These are phyloP conservation scores for Drosophila setifemur DNA, from an alignment of 1,140 invertebrate species.

Conservation along the genomic window DNA sequence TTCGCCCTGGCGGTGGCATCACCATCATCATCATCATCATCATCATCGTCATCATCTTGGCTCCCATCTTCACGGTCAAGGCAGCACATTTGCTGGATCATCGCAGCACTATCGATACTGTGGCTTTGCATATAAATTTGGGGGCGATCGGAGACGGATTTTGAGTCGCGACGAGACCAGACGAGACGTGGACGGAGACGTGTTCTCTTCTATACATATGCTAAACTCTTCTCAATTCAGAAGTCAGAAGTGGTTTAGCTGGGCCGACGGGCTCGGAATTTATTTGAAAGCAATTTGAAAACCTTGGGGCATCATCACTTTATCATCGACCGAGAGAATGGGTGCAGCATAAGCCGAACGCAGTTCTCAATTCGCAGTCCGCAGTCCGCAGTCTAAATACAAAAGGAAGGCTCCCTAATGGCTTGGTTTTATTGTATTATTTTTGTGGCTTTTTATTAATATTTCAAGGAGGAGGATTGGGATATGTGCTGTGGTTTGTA, in stretches of 20 bases:
- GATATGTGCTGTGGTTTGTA: slow-evolving; percentile 13
- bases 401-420: slow-evolving; percentile 55
- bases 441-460: slow-evolving; percentile 40
- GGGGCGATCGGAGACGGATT: background rate
- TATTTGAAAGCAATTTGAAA: slow-evolving; percentile 70
- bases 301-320: slow-evolving; percentile 60
- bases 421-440: slow-evolving; percentile 32
- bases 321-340: slow-evolving; percentile 62
- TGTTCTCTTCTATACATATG: slow-evolving; percentile 75
- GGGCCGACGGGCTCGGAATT: slow-evolving; percentile 36
- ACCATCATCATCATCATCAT: slow-evolving; percentile 41
- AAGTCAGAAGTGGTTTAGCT: slow-evolving; percentile 62
- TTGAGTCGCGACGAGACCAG: background rate
- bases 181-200: slow-evolving; percentile 1
- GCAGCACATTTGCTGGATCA: slow-evolving; percentile 27
- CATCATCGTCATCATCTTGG: background rate
- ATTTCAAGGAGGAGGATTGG: slow-evolving; percentile 51
- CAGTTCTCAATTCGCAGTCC: background rate
- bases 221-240: slow-evolving; percentile 67
- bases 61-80: slow-evolving; percentile 35
- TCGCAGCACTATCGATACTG: slow-evolving; percentile 47
- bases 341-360: slow-evolving; percentile 55
- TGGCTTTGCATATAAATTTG: slow-evolving; percentile 68
- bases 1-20: slow-evolving; percentile 38
- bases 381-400: slow-evolving; percentile 34